Percentiles rank a stretch among this genome's conserved stretches.
Conservation (phyloP, 1,140 invertebrate genomes). For the Drosophila hydei region DNA sequence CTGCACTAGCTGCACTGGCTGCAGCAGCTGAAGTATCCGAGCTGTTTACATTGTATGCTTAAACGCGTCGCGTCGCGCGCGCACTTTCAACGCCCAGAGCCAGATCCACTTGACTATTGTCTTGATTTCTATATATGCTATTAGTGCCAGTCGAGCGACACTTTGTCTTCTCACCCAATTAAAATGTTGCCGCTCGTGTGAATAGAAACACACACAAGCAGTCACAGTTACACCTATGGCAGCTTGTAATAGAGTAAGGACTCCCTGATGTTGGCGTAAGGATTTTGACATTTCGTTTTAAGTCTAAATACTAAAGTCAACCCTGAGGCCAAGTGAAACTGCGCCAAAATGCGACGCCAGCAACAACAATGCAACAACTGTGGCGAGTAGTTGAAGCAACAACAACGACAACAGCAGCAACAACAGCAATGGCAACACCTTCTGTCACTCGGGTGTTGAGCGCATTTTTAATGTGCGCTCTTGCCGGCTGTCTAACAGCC, state of each 20-base stretch:
- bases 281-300: constrained; percentile 51
- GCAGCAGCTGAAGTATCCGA: constrained; percentile 41
- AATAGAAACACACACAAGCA: constrained; percentile 18
- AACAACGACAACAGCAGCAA: constrained; percentile 15
- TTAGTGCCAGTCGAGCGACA: constrained; percentile 51
- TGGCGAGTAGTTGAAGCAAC: constrained; percentile 10
- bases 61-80: constrained; percentile 59
- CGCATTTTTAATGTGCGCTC: constrained; percentile 71
- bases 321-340: constrained; percentile 53
- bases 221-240: constrained; percentile 59
- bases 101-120: constrained; percentile 47
- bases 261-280: constrained; percentile 30
- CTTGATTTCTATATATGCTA: constrained; percentile 54
- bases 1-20: constrained; percentile 22
- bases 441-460: constrained; percentile 27
- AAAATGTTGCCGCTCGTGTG: constrained; percentile 28
- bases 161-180: constrained; percentile 53
- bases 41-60: constrained; percentile 59
- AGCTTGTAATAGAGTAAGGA: too few relatives aligned
- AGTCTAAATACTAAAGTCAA: constrained; percentile 59
- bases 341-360: constrained; percentile 68
- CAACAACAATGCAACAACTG: constrained; percentile 33
- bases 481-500: constrained; percentile 64
- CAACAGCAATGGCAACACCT: constrained; percentile 27
- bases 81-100: constrained; percentile 47